Base-by-base conservation (phyloP, 2,888 invertebrate genomes). In the Pegoplata infirma region DNA sequence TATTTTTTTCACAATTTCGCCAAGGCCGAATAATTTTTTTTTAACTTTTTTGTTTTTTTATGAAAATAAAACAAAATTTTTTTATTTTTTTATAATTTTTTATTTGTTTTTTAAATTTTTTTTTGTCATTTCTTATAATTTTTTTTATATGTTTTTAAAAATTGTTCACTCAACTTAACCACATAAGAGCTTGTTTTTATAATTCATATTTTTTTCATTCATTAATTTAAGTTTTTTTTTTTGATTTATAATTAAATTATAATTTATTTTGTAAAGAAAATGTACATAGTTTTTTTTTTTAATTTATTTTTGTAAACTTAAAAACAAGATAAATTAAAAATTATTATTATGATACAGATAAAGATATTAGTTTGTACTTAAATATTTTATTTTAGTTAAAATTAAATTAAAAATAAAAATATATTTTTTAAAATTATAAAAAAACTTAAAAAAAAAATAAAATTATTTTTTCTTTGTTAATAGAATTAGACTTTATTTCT, bases 331-430 rank as follows among this genome's bases (percentile, higher is more conserved):
- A 71, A 75, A 63, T 36, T 51, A 59, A 75, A 67, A 44, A 53
- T 23, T 36, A 53, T 77, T 64, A 46, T 67, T 67, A 77, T 71
- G 51, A 73, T 77, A 77, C 73, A 73, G 77, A 73, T 73, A 73
- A 58, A 73, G 63, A 73, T 66, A 69, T 76, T 78, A 78, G 68
- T 81, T 80, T 81, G 81, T 81, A 81, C 81, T 81, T 68, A 81
- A 81, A 80, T 53, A 68, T 73, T 73, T 51, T 73, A 63, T 51
- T 55, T 72, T 63, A 44, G 47, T 51, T 47, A 17, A 17, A 64
- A 75, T 73, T 59, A 47, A 63, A 40, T 12, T 36, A 6, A 72
- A 51, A 16, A 67, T n/a, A 49, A 21, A 4, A 40, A n/a, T 12
- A 23, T 59, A 19, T 49, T 17, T n/a, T n/a, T n/a, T n/a, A n/a